Conservation (phyloP, 2,113 vertebrate species). For the Cyphomyrus plagiostoma region DNA sequence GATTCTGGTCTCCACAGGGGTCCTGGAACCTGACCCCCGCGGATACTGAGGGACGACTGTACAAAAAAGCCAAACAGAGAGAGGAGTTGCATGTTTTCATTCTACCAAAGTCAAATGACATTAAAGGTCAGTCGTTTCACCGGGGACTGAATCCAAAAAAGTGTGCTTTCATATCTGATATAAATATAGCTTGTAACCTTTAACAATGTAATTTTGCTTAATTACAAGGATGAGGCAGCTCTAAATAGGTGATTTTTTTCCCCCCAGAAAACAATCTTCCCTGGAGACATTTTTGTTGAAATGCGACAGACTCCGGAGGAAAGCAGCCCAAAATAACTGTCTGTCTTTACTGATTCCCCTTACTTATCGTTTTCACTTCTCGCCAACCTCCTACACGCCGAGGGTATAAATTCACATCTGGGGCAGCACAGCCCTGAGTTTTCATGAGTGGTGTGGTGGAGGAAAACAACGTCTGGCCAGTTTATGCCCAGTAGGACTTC, state of each 20-base stretch:
- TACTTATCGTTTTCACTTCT: background rate
- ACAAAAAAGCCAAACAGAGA: background rate
- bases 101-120: constrained; percentile 3
- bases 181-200: constrained; percentile 8
- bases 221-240: constrained; percentile 4
- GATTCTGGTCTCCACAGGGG: background rate
- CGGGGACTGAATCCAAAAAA: background rate
- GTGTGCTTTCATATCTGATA: background rate
- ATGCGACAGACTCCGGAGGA: background rate
- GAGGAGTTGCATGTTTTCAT: background rate
- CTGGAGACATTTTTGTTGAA: constrained; percentile 2
- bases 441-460: background rate
- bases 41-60: background rate
- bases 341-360: background rate
- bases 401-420: background rate
- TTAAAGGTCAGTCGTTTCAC: background rate
- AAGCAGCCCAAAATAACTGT: background rate
- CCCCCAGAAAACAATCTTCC: constrained; percentile 5
- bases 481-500: background rate
- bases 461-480: background rate
- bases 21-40: background rate
- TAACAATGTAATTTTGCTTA: background rate
- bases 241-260: background rate
- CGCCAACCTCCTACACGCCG: background rate
- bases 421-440: background rate